Percentiles rank a stretch among this genome's conserved stretches.
phyloP scores from a whole-genome alignment of 1,140 invertebrate genomes.

The Zaprionus gabonicus region DNA sequence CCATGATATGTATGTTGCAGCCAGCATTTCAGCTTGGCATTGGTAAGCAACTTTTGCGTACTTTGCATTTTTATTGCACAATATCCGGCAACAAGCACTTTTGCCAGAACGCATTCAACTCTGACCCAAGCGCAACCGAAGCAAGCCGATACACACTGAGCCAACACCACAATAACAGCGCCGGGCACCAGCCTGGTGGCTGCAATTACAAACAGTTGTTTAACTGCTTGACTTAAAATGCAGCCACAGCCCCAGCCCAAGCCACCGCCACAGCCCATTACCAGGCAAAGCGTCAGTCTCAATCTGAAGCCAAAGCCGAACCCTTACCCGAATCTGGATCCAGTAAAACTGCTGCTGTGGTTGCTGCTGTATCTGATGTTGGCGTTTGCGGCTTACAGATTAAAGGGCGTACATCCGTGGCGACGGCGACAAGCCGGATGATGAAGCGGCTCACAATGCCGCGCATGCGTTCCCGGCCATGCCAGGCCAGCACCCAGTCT shows the following conservation, averaged over 20 bases:
- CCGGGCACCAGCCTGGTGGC: conserved; percentile 31
- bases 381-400: conserved; percentile 74
- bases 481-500: conserved; percentile 4
- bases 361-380: conserved; percentile 58
- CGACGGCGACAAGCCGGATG: conserved; percentile 64
- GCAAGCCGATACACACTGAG: conserved; percentile 32
- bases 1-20: neutral
- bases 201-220: conserved; percentile 82
- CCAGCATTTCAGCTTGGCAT: conserved; percentile 6
- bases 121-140: conserved; percentile 37
- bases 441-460: conserved; percentile 38
- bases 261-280: conserved; percentile 15
- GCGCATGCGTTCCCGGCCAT: conserved; percentile 60
- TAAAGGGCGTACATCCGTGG: conserved; percentile 76
- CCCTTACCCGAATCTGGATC: conserved; percentile 6
- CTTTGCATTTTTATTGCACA: conserved; percentile 81
- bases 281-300: conserved; percentile 7
- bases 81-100: conserved; percentile 76
- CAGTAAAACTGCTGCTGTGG: conserved; percentile 21
- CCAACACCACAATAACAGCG: conserved; percentile 52
- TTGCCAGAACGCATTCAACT: conserved; percentile 62
- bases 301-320: conserved; percentile 3
- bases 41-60: conserved; percentile 58
- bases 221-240: conserved; percentile 79
- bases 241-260: conserved; percentile 30